Evolutionary conservation across 2,888 invertebrate genomes (phyloP).

Genomic region (Callosobruchus maculatus): DNA sequence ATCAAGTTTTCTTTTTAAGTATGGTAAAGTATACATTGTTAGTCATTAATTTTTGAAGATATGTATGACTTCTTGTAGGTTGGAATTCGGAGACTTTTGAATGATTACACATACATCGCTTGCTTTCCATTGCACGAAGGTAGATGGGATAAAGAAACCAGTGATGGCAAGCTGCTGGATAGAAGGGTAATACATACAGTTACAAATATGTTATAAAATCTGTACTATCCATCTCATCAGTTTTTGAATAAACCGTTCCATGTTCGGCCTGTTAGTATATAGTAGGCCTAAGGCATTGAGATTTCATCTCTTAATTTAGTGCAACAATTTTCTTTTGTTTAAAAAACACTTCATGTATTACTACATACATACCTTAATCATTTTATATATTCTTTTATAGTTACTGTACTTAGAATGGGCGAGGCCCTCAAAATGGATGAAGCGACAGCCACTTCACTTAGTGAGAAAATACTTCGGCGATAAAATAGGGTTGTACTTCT

Average conservation of each 20-base stretch:
- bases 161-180: conserved; percentile 68
- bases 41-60: too few relatives aligned
- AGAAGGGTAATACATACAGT: conserved; percentile 57
- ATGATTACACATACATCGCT: conserved; percentile 76
- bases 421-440: conserved; percentile 82
- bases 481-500: conserved; percentile 87
- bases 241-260: too few relatives aligned
- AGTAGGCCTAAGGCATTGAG: too few relatives aligned
- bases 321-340: too few relatives aligned
- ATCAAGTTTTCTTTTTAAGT: too few relatives aligned
- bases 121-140: conserved; percentile 91
- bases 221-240: too few relatives aligned
- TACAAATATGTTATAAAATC: conserved; percentile 4
- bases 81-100: conserved; percentile 80
- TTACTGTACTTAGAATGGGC: conserved; percentile 92
- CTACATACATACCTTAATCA: too few relatives aligned
- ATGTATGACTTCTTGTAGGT: conserved; percentile 49
- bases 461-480: conserved; percentile 88
- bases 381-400: conserved; percentile 55
- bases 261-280: too few relatives aligned
- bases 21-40: too few relatives aligned
- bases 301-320: too few relatives aligned
- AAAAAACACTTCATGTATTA: neutral
- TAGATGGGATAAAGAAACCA: conserved; percentile 63
- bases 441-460: conserved; percentile 87